Percentiles rank a stretch among this genome's conserved stretches.
Conservation (phyloP, 37 sponge, comb jelly and placozoan genomes). For the Spongia lamella region DNA sequence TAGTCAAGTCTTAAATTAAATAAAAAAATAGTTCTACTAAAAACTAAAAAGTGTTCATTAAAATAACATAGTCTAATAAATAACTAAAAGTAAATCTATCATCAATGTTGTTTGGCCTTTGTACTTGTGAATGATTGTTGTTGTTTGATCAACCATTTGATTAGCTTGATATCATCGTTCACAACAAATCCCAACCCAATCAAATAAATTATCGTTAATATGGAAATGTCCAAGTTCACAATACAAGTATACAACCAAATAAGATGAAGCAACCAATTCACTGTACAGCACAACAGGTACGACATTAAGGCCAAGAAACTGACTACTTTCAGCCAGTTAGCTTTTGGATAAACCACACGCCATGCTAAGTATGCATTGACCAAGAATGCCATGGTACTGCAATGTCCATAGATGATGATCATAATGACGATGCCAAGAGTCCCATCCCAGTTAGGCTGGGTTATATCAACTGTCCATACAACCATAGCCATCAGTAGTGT, state of each 20-base stretch:
- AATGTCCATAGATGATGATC: constrained; percentile 62
- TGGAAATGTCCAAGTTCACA: constrained; percentile 12
- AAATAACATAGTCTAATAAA: too few species aligned
- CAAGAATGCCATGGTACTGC: constrained; percentile 61
- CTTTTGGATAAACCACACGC: constrained; percentile 78
- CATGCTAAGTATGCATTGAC: constrained; percentile 83
- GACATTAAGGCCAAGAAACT: constrained; percentile 49
- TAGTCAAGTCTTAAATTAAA: too few species aligned
- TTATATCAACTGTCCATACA: constrained; percentile 40
- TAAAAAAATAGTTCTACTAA: too few species aligned
- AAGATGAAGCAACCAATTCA: constrained; percentile 73
- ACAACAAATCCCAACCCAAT: constrained; percentile 20
- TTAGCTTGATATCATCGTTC: constrained; percentile 66
- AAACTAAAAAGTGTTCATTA: too few species aligned
- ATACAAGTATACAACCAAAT: constrained; percentile 47
- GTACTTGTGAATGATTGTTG: too few species aligned
- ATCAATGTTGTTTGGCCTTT: too few species aligned
- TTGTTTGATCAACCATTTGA: constrained; percentile 53
- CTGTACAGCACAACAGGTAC: constrained; percentile 58
- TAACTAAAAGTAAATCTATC: too few species aligned
- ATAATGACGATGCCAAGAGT: constrained; percentile 70
- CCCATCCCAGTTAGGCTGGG: constrained; percentile 49
- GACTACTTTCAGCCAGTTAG: constrained; percentile 19
- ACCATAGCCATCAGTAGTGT: constrained; percentile 37
- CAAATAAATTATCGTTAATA: constrained; percentile 30